Evolutionary conservation across 2,888 invertebrate genomes (phyloP).

Genomic region (Lycocerus yunnanus): DNA sequence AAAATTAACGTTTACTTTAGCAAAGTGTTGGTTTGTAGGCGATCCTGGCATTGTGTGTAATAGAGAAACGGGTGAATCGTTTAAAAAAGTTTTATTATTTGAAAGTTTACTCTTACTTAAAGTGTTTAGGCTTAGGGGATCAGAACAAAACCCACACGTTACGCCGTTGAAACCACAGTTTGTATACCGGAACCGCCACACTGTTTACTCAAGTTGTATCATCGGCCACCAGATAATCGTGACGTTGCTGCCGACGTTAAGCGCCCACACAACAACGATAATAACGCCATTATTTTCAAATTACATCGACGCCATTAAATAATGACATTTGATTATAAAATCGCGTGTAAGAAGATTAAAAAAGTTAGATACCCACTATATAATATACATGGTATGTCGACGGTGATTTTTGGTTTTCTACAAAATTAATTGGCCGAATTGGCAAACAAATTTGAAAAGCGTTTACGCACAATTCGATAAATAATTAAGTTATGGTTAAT

Average conservation of each 20-base stretch:
- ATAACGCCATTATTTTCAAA: slow-evolving; percentile 44
- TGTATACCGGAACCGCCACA: slow-evolving; percentile 29
- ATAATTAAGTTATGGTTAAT: background rate
- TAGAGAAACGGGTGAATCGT: background rate
- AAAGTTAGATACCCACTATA: no score
- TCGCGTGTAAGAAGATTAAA: background rate
- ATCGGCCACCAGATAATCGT: slow-evolving; percentile 43
- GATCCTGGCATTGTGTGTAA: background rate
- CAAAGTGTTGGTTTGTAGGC: background rate
- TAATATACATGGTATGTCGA: no score
- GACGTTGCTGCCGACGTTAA: slow-evolving; percentile 37
- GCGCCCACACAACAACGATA: slow-evolving; percentile 40
- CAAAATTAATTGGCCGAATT: background rate
- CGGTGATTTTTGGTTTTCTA: background rate
- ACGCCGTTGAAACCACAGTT: slow-evolving; percentile 22
- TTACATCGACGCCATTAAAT: slow-evolving; percentile 34
- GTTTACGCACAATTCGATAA: background rate
- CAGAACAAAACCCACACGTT: slow-evolving; percentile 13
- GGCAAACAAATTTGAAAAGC: background rate
- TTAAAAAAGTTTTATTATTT: background rate
- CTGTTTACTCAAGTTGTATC: slow-evolving; percentile 42
- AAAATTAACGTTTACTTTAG: no score
- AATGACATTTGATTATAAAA: background rate
- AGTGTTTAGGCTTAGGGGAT: background rate
- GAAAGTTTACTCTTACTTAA: background rate